Base-by-base conservation (phyloP, 2,797 vertebrate species). In the Nyctalus aviator region DNA sequence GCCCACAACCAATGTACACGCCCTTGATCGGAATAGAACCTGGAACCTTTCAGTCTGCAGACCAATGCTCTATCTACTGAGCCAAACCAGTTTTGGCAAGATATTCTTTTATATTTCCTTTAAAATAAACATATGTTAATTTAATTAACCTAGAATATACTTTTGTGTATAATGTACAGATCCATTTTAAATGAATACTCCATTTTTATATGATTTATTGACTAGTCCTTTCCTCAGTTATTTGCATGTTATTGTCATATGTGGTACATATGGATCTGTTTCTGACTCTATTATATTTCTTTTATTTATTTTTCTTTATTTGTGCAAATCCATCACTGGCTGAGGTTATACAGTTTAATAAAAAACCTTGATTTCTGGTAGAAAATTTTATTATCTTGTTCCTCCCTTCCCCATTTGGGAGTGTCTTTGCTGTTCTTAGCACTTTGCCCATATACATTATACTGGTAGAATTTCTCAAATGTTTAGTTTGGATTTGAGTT, bases 401-500 rank as follows among this genome's bases (percentile, higher is more conserved):
- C 30, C 71, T 32, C 30, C 12, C 4, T 2, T 32, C 17, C 0
- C 5, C 9, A 32, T 68, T 48, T 30, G 4, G 18, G 46, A 44
- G 4, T 84, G 1, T 87, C 27, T 90, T 90, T 21, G 4, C 48
- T 85, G 2, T 78, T 90, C 44, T 73, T 69, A 89, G 59, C 17
- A n/a, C 12, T 84, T 93, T 75, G n/a, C 9, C 14, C 9, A 20
- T 12, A 35, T 57, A 41, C 30, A 64, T 89, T 69, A 83, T 68
- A 55, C 53, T 55, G 53, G 53, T 55, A 88, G 15, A 88, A 83
- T 44, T 94, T 89, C 50, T 62, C 14, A 83, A 64, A 55, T 55
- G 62, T 90, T 76, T 84, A 59, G 3, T 75, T 84, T 82, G n/a
- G 3, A 88, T 25, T 84, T 90, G 50, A 87, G 37, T 75, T 23